Evolutionary conservation across 2,113 vertebrate genomes (phyloP).

Genomic region (Callorhinus ursinus): DNA sequence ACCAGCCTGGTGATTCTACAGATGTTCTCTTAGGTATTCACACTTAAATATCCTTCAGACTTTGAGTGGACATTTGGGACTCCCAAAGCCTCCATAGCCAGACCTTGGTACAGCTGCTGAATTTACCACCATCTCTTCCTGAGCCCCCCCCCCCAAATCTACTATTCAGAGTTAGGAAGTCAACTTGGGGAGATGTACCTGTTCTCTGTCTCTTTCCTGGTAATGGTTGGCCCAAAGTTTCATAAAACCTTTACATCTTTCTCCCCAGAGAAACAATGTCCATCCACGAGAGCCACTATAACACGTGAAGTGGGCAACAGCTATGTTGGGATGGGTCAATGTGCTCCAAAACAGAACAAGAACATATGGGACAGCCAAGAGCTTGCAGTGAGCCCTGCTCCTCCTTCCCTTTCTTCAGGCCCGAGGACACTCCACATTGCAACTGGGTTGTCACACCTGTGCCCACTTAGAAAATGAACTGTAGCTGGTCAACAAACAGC

Average conservation of each 20-base stretch:
- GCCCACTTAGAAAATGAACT: rapidly evolving
- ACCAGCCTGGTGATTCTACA: rapidly evolving
- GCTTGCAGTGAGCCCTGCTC: too few relatives aligned
- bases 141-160: rapidly evolving
- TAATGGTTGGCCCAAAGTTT: neutral
- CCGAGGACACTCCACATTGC: rapidly evolving
- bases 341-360: rapidly evolving
- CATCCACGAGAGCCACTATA: rapidly evolving
- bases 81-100: neutral
- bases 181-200: too few relatives aligned
- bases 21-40: neutral
- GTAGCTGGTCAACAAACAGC: rapidly evolving
- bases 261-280: neutral
- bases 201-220: neutral
- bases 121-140: too few relatives aligned
- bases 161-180: neutral
- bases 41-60: neutral
- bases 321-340: rapidly evolving
- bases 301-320: rapidly evolving
- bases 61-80: neutral
- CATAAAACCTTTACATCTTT: neutral
- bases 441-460: rapidly evolving
- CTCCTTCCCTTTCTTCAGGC: neutral
- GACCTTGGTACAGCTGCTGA: neutral
- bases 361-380: rapidly evolving